Conservation (phyloP, 2,113 vertebrate genomes). For the Dicerorhinus sumatrensis region DNA sequence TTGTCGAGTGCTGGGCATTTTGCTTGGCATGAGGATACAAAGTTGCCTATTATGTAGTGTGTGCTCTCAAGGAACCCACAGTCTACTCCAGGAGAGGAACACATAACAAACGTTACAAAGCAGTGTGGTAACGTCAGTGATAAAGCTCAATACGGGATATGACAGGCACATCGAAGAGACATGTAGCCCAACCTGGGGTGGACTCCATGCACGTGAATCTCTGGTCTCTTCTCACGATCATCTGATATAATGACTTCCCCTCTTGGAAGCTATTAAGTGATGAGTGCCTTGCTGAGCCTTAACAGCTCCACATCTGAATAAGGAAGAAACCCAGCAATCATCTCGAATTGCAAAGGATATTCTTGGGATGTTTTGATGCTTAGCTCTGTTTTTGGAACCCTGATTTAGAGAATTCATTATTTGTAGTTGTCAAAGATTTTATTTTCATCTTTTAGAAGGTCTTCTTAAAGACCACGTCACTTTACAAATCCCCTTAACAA, state of each 20-base stretch:
- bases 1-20: neutral
- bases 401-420: neutral
- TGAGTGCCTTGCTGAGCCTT: neutral
- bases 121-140: neutral
- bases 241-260: neutral
- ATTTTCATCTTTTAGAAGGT: constrained; percentile 17
- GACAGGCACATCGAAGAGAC: neutral
- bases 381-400: neutral
- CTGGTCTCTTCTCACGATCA: neutral
- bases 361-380: neutral
- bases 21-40: neutral
- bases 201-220: neutral
- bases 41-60: neutral
- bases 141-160: neutral
- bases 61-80: neutral
- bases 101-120: neutral
- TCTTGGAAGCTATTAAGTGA: neutral
- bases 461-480: neutral
- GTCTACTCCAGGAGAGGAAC: neutral
- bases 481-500: neutral
- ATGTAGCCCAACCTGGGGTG: neutral
- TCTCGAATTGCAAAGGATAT: neutral
- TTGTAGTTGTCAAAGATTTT: constrained; percentile 1
- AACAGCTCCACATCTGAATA: neutral
- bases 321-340: neutral